These are phyloP conservation scores for Larimichthys polyactis DNA, from an alignment of 2,113 vertebrate genomes.

Conservation along the genomic window DNA sequence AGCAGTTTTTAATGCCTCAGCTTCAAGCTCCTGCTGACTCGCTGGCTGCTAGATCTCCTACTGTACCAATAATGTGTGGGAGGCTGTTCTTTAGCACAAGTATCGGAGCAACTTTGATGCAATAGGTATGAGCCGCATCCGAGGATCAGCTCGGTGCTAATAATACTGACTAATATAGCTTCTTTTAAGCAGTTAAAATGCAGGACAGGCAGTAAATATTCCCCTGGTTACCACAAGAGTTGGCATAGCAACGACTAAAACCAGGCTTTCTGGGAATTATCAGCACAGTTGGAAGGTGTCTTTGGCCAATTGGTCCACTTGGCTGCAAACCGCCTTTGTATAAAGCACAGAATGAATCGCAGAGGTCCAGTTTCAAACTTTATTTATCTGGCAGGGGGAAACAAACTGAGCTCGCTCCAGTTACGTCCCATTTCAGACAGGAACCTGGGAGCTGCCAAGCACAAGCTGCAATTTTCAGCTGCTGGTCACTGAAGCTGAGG, in stretches of 20 bases:
- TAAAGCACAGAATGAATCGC: conserved; percentile 22
- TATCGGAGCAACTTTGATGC: conserved; percentile 20
- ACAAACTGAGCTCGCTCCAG: conserved; percentile 2
- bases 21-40: conserved; percentile 61
- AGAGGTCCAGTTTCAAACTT: conserved; percentile 8
- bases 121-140: not conserved
- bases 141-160: not conserved
- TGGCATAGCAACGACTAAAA: conserved; percentile 31
- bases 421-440: not conserved
- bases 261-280: conserved; percentile 25
- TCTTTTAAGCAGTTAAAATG: not conserved
- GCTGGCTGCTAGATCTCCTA: conserved; percentile 30
- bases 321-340: conserved; percentile 29
- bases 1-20: conserved; percentile 64
- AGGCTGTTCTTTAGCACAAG: conserved; percentile 43
- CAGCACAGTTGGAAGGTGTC: conserved; percentile 41
- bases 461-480: conserved; percentile 10
- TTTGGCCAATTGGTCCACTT: conserved; percentile 17
- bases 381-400: conserved; percentile 8
- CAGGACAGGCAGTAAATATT: not conserved
- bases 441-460: conserved; percentile 16
- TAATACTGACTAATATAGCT: not conserved
- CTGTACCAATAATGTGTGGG: conserved; percentile 34
- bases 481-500: conserved; percentile 4
- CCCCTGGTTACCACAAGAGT: conserved; percentile 11